Base-by-base conservation (phyloP, 2,797 vertebrate species). In the Siniperca undulata region DNA sequence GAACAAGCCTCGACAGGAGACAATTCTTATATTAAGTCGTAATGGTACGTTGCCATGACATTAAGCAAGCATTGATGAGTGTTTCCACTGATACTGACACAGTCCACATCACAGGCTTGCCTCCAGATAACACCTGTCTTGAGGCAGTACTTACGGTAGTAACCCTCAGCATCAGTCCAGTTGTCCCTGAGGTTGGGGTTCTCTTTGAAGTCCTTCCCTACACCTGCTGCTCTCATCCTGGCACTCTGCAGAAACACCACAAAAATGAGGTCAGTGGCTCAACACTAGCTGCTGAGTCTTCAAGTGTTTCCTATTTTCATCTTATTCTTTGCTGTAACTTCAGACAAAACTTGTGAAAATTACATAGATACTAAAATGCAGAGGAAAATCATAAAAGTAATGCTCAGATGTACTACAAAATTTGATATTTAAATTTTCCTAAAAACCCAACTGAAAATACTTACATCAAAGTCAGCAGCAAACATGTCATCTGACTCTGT, bases 141-240 rank as follows among this genome's bases (percentile, higher is more conserved):
- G 19, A 34, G 50, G 44, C 8, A 16, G 22, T 3, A 95, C 98
- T 97, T 94, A 99, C 99, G 96, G 85, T 99, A 99, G 94, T 99
- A 99, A 79, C 99, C 99, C 93, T 99, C 99, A 20, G 99, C 97
- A 85, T 99, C 99, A 0, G 99, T 99, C 99, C 99, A 99, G 94
- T 99, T 99, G 94, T 99, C 99, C 95, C 98, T 97, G 93, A 99
- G 98, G 91, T 99, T 99, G 77, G 98, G 99, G 93, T 99, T 99
- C 92, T 99, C 99, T 91, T 99, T 99, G 94, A 99, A 99, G 95
- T 99, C 99, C 92, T 99, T 99, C 77, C 99, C 99, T 48, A 99
- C 96, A 17, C 99, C 98, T 78, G 98, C 97, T 87, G 98, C 98
- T 92, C 98, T 96, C 90, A 99, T 96, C 90, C 98, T 97, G 90